phyloP scores from a whole-genome alignment of 2,113 vertebrate species.

The Fukomys damarensis region DNA sequence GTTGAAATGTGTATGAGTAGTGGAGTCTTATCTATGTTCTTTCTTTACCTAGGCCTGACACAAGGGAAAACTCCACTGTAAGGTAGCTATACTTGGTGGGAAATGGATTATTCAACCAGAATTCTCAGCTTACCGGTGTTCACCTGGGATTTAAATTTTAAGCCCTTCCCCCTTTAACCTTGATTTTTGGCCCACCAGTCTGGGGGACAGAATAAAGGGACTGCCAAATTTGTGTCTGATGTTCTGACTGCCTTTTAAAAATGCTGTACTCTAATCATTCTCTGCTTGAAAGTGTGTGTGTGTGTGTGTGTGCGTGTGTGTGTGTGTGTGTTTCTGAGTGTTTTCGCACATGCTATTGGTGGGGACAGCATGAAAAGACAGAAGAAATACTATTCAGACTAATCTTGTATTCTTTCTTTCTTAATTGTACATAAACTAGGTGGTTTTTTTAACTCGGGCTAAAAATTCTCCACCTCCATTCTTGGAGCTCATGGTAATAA shows the following conservation, averaged over 20 bases:
- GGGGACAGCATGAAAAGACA: not conserved
- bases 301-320: not conserved
- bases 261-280: not conserved
- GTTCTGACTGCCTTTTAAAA: conserved; percentile 6
- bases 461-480: conserved; percentile 16
- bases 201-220: not conserved
- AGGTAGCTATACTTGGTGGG: not conserved
- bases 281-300: not conserved
- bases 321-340: not conserved
- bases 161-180: not conserved
- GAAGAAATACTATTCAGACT: not conserved
- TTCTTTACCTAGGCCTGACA: not conserved
- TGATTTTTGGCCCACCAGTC: not conserved
- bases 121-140: not conserved
- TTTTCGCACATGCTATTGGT: not conserved
- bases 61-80: not conserved
- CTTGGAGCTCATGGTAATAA: conserved; percentile 42
- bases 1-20: not conserved
- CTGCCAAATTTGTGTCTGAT: not conserved
- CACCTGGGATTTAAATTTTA: not conserved
- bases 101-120: not conserved
- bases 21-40: not conserved
- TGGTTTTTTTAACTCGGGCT: not conserved
- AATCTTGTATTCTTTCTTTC: not conserved
- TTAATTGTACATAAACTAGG: not conserved